Evolutionary conservation across 2,113 vertebrate genomes (phyloP), one percentile per base, ranked within the genome.

Genomic region (Phocoena sinus): DNA sequence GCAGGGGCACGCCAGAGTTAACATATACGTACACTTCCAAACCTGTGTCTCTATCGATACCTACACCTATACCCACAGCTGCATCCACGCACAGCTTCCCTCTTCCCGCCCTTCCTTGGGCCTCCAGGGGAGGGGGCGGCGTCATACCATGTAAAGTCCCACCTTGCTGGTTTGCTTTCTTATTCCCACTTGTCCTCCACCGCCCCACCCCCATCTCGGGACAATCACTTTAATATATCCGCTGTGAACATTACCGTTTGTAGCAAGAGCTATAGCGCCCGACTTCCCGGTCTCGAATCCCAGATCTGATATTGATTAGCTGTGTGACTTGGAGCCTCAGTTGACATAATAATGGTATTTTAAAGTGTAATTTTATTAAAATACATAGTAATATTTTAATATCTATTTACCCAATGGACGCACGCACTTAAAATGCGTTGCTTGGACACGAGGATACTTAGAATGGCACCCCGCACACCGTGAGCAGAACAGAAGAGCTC

Each of bases 381-480:
- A 56, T 28, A 33, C 44, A 44, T 9, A 31, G 71, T 87, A 38
- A 60, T 33, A 73, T 58, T 33, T 60, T 62, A 89, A 10, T 44
- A 60, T 44, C 36, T 58, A 25, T n/a, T 23, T 33, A 6, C 6
- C 60, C 41, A 20, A 4, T 8, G 62, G 21, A 17, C 6, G 23
- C 14, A 1, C 5, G 23, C 53, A 5, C 33, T 47, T 33, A 62
- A 50, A 28, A 21, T 62, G 38, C 15, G 17, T 56, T 21, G 11
- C 6, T 47, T 2, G 18, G 38, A 47, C 10, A 8, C 3, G 0
- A 20, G 73, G 6, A 6, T 13, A 2, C 70, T 41, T 76, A 17
- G 33, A 15, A 25, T 56, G 28, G 38, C 7, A 4, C 20, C 60
- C 26, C 25, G 50, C 12, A 2, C 0, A 0, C 1, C 3, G 63